Conservation (phyloP, 2,888 invertebrate species). For the Philereme vetulata region DNA sequence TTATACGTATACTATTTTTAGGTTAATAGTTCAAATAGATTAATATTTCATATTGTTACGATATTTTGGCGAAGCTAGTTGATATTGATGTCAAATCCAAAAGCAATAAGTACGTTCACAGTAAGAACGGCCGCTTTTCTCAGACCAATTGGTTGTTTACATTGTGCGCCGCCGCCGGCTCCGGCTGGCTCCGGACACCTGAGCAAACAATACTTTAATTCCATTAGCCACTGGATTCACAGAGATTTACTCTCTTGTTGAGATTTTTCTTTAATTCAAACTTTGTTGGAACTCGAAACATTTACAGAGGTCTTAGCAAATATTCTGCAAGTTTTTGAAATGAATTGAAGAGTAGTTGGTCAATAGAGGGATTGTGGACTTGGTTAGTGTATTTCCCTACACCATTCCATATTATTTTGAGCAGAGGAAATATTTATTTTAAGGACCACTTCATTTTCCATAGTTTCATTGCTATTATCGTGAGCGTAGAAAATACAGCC, state of each 20-base stretch:
- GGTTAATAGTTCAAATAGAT: no score
- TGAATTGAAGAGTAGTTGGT: constrained; percentile 1
- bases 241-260: constrained; percentile 37
- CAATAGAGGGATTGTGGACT: neutral
- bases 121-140: constrained; percentile 2
- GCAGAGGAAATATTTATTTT: no score
- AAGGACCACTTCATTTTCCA: no score
- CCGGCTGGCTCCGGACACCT: constrained; percentile 46
- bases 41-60: no score
- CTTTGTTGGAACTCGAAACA: constrained; percentile 24
- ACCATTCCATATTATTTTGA: no score
- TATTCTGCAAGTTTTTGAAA: constrained; percentile 10
- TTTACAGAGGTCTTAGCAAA: constrained; percentile 1
- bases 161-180: constrained; percentile 28
- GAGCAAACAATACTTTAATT: constrained; percentile 62
- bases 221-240: constrained; percentile 49
- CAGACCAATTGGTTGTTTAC: constrained; percentile 41
- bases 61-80: no score
- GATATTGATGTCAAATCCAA: constrained; percentile 8
- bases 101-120: constrained; percentile 16
- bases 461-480: no score
- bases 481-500: no score
- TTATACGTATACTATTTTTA: no score
- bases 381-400: no score
- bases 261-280: constrained; percentile 33